Base-by-base conservation (phyloP, 2,888 invertebrate species). In the Apodemia mormo region DNA sequence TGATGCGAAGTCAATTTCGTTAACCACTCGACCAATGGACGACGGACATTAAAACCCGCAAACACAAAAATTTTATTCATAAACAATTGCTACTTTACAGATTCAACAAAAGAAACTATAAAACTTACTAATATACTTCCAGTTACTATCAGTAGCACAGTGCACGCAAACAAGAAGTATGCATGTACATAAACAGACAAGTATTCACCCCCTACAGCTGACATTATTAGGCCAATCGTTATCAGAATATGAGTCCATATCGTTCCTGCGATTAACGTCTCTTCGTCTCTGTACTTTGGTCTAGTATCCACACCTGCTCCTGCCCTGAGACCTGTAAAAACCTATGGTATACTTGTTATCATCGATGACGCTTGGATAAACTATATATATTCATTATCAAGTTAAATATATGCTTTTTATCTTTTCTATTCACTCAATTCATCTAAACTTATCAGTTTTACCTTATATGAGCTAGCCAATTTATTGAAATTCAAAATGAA, bases 241-340 rank as follows among this genome's bases (percentile, higher is more conserved):
- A 91, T 82, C 29, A 90, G 73, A 1, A 80, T 81, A 75, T 92
- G 92, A 40, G 91, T 88, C 91, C 91, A 92, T 71, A 91, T 78
- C 2, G 90, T 78, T 1, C 91, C 90, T 2, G 86, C 87, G 0
- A 92, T 73, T 0, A 90, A 72, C 0, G 88, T 89, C 75, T 90
- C 88, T 69, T 88, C 87, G 40, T 90, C 87, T 69, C 79, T 80
- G 49, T 82, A 78, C 69, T 83, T 88, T 0, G 86, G 85, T 14
- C 88, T 83, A 1, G 72, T 71, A 8, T 79, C 76, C 4, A 85
- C 78, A 2, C 80, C 81, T 0, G 88, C 81, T 0, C 82, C 80
- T 0, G 83, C 77, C 91, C 92, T 92, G 22, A 89, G 73, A 0
- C 80, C 84, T 0, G 80, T 85, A 5, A 86, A 84, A 5, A 73